Evolutionary conservation across 2,888 invertebrate species (phyloP).

Genomic region (Ophion slaviceki): DNA sequence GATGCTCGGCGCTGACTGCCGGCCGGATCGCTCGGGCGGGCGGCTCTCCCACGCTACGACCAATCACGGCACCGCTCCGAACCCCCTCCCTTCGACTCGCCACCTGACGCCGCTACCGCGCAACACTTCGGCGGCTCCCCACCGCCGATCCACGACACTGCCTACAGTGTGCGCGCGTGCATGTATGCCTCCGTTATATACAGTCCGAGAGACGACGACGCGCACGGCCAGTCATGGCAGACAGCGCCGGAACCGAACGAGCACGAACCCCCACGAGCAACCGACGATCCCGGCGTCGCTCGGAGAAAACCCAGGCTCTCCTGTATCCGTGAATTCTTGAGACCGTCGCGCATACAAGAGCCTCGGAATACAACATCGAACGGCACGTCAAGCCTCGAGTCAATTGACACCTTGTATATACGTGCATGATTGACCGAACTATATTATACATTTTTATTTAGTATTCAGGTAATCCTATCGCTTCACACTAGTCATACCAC

Average conservation of each 20-base stretch:
- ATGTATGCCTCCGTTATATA: constrained; percentile 15
- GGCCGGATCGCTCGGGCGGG: constrained; percentile 81
- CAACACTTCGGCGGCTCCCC: constrained; percentile 51
- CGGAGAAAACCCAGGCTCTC: constrained; percentile 27
- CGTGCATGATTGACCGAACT: too few species aligned
- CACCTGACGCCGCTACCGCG: constrained; percentile 71
- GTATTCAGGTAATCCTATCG: too few species aligned
- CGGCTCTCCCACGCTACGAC: constrained; percentile 82
- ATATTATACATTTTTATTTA: too few species aligned
- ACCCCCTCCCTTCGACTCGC: constrained; percentile 78
- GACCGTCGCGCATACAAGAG: background rate
- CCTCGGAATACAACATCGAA: constrained; percentile 3
- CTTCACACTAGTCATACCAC: too few species aligned
- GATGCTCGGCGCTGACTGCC: constrained; percentile 81
- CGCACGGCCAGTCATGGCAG: constrained; percentile 80
- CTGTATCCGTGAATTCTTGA: constrained; percentile 26
- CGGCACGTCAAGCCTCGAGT: background rate
- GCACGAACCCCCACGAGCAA: constrained; percentile 72
- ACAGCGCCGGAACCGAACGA: constrained; percentile 73
- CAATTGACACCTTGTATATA: too few species aligned
- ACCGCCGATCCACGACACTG: constrained; percentile 59
- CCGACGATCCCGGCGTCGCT: constrained; percentile 52
- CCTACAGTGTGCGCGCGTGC: constrained; percentile 16
- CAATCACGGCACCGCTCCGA: constrained; percentile 80
- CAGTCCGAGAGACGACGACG: constrained; percentile 63